These are phyloP conservation scores for Rhinogobio ventralis DNA, from an alignment of 2,797 vertebrate species.

Conservation along the genomic window DNA sequence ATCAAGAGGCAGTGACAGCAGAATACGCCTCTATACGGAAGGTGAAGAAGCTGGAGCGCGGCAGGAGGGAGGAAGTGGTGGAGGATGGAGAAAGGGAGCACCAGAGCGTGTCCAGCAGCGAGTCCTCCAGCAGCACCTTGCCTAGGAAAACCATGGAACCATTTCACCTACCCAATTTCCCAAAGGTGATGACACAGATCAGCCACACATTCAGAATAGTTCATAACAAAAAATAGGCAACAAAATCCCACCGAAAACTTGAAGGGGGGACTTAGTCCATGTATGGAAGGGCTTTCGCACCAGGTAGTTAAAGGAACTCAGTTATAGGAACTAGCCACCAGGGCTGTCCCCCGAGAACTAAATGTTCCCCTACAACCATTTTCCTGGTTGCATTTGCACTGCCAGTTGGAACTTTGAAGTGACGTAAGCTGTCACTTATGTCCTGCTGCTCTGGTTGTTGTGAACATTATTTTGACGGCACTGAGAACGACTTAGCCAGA, in stretches of 20 bases:
- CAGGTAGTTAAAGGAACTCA: not conserved
- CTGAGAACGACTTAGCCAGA: not conserved
- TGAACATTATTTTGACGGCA: not conserved
- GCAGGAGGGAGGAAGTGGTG: conserved; percentile 73
- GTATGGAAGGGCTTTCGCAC: too few species aligned
- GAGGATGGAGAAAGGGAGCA: conserved; percentile 73
- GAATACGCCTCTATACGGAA: conserved; percentile 81
- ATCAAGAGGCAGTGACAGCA: conserved; percentile 70
- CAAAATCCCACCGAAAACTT: too few species aligned
- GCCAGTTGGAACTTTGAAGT: not conserved
- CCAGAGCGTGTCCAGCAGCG: conserved; percentile 74
- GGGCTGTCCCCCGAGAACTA: not conserved
- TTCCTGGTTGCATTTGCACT: not conserved
- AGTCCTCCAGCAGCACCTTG: conserved; percentile 71
- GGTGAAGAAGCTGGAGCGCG: conserved; percentile 74
- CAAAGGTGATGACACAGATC: conserved; percentile 73
- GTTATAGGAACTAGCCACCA: not conserved
- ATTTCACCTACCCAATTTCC: conserved; percentile 80
- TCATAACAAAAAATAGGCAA: not conserved
- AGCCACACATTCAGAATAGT: not conserved
- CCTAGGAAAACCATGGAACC: conserved; percentile 74
- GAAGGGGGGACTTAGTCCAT: too few species aligned
- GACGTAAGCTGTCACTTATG: not conserved
- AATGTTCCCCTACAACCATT: not conserved
- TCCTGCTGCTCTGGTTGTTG: not conserved